Evolutionary conservation across 1,140 invertebrate species (phyloP).

Genomic region (Elymnias hypermnestra): DNA sequence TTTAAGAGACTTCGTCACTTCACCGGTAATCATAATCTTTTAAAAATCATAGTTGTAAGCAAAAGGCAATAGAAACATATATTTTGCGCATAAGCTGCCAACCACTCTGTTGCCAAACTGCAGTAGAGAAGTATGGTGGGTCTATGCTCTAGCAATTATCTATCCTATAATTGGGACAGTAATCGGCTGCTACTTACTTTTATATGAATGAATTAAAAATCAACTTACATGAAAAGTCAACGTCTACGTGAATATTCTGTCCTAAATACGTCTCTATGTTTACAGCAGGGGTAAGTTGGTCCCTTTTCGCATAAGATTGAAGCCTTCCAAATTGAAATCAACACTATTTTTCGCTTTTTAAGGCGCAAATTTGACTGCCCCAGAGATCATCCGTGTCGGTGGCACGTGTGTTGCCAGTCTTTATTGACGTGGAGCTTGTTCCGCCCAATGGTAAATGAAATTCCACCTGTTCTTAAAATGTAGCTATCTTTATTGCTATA

Average conservation of each 20-base stretch:
- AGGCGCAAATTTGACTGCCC: conserved; percentile 16
- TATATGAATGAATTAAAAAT: too few relatives aligned
- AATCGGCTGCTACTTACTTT: too few relatives aligned
- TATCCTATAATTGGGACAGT: too few relatives aligned
- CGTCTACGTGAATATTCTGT: neutral
- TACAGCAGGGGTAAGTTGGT: conserved; percentile 58
- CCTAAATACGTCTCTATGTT: conserved; percentile 53
- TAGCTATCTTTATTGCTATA: conserved; percentile 14
- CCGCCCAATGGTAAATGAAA: conserved; percentile 52
- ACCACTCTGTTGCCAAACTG: too few relatives aligned
- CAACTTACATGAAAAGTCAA: too few relatives aligned
- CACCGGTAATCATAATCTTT: too few relatives aligned
- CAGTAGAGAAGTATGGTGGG: too few relatives aligned
- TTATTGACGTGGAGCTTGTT: conserved; percentile 51
- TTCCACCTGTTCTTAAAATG: conserved; percentile 59
- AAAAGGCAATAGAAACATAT: too few relatives aligned
- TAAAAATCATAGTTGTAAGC: too few relatives aligned
- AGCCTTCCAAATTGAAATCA: conserved; percentile 16
- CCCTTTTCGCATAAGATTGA: conserved; percentile 49
- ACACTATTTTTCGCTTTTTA: conserved; percentile 8
- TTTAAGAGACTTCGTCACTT: too few relatives aligned
- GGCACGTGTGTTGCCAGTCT: conserved; percentile 58
- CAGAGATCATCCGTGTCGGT: conserved; percentile 49
- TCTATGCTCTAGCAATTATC: too few relatives aligned
- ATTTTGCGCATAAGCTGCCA: too few relatives aligned